Evolutionary conservation across 2,888 invertebrate species (phyloP).

Genomic region (Myopa testacea): DNA sequence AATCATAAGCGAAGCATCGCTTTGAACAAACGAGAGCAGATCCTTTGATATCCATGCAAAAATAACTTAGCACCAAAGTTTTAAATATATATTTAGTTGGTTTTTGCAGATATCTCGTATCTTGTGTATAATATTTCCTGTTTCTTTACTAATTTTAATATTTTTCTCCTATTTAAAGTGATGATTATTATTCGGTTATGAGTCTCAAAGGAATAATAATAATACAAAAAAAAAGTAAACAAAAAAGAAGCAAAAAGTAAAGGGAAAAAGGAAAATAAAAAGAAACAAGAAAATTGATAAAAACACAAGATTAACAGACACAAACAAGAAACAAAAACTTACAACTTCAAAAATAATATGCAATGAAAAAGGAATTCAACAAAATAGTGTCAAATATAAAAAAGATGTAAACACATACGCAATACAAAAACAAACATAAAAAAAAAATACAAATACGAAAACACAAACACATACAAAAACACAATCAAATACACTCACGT

Average conservation of each 20-base stretch:
- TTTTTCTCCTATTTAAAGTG: too few species aligned
- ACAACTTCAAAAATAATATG: too few species aligned
- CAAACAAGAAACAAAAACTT: too few species aligned
- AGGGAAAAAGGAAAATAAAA: neutral
- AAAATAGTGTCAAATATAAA: neutral
- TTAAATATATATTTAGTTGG: slow-evolving; percentile 19
- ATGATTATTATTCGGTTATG: too few species aligned
- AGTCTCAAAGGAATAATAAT: too few species aligned
- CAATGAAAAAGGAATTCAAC: neutral
- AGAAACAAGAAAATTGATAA: too few species aligned
- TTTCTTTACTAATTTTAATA: neutral
- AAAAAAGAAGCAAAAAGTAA: too few species aligned
- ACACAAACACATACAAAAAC: neutral
- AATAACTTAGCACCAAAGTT: neutral
- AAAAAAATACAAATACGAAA: neutral
- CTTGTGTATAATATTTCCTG: neutral
- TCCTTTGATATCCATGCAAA: slow-evolving; percentile 14
- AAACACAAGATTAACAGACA: too few species aligned
- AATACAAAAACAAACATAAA: neutral
- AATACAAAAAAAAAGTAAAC: too few species aligned
- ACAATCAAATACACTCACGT: slow-evolving; percentile 4
- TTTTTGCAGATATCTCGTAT: neutral
- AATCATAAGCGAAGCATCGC: neutral
- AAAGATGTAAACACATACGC: neutral
- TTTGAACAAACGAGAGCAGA: neutral